Base-by-base conservation (phyloP, 2,797 vertebrate species). In the Pteropus rufus region DNA sequence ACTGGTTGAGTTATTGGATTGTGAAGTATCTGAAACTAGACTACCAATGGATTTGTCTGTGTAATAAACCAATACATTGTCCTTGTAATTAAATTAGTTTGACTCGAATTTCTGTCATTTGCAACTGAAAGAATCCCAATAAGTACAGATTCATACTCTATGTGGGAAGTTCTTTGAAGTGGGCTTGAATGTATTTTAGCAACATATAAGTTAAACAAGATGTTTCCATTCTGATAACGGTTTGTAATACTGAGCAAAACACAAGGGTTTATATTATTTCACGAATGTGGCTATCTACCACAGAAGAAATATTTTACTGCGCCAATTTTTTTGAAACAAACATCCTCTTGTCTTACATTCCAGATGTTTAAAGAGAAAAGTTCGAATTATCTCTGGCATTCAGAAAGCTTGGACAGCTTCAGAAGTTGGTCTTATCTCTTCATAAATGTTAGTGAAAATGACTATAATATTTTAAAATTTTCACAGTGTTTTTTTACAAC, bases 291-390 rank as follows among this genome's bases (percentile, higher is more conserved):
- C 29, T 89, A 16, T 54, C 72, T 84, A 81, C 67, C 54, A 85
- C 11, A 83, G 67, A 86, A 62, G n/a, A 80, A 62, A 29, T 64
- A 11, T 76, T 86, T 70, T 83, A 64, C 44, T 88, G 54, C 49
- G 26, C 26, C 21, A 24, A 7, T 77, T 16, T 64, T 46, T 94
- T 91, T 87, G 9, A 41, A 81, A 90, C 39, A 96, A 93, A 76
- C 21, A 88, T 82, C 12, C 39, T 91, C 39, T 77, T 94, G 60
- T 85, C 11, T 75, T 84, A 75, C 62, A 41, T 76, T 46, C 39
- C 41, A 91, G 24, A 88, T 65, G 41, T 91, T 52, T 49, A 82
- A 70, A 26, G 31, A 89, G 79, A 86, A 87, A 95, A 86, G 54
- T 29, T 70, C 64, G 41, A 75, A 84, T 65, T 69, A 86, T 76